A percentile compares a stretch with the other conserved stretches of the same genome.
Evolutionary conservation across 2,113 vertebrate species (phyloP).

Genomic region (Melanostigma gelatinosum): DNA sequence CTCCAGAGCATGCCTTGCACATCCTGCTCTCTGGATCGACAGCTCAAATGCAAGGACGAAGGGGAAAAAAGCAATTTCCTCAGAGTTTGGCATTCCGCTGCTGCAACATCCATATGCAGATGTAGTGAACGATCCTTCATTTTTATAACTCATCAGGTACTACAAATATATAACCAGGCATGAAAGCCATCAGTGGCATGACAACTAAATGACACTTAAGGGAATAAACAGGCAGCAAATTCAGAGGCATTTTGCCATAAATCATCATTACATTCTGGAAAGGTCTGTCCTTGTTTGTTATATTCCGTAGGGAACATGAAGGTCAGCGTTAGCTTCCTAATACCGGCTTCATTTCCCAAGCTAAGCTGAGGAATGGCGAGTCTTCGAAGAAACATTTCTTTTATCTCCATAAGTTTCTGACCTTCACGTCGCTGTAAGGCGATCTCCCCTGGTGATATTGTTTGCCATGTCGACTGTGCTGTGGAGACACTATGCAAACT

Average conservation of each 20-base stretch:
- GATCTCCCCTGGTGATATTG: constrained; percentile 62
- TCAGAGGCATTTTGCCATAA: constrained; percentile 17
- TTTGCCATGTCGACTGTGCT: constrained; percentile 62
- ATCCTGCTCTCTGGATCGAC: constrained; percentile 30
- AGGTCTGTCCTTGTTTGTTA: constrained; percentile 48
- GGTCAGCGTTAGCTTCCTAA: constrained; percentile 29
- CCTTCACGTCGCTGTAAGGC: constrained; percentile 61
- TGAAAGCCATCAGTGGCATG: constrained; percentile 9
- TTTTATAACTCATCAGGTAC: constrained; percentile 41
- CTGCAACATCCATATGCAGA: constrained; percentile 54
- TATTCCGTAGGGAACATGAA: constrained; percentile 19
- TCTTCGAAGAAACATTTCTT: constrained; percentile 48
- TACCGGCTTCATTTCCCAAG: constrained; percentile 48
- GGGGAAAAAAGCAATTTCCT: constrained; percentile 27
- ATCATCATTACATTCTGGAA: constrained; percentile 50
- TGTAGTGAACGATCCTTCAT: constrained; percentile 20
- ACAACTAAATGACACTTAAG: constrained; percentile 27
- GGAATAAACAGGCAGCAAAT: constrained; percentile 43
- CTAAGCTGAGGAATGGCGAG: constrained; percentile 48
- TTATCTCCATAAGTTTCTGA: constrained; percentile 60
- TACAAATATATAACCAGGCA: constrained; percentile 37
- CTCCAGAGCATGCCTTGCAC: constrained; percentile 35
- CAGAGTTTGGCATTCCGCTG: constrained; percentile 25
- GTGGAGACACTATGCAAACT: constrained; percentile 66
- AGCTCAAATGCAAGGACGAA: constrained; percentile 51